These are phyloP conservation scores for Anagrus nilaparvatae DNA, from an alignment of 1,140 invertebrate genomes.

Conservation along the genomic window DNA sequence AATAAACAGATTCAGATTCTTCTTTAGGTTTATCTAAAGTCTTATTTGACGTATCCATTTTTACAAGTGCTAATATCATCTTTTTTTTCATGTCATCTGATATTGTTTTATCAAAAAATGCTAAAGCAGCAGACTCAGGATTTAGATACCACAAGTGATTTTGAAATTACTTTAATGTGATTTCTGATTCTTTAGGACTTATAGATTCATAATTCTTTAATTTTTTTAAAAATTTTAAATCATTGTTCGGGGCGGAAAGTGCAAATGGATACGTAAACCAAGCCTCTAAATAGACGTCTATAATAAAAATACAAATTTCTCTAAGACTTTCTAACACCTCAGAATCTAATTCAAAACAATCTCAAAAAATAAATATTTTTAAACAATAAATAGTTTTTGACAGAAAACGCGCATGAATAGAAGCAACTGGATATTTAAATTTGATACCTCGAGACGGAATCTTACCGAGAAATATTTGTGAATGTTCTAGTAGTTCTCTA, in stretches of 20 bases:
- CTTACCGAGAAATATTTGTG: constrained; percentile 15
- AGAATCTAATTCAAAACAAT: constrained; percentile 13
- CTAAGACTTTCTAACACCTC: constrained; percentile 17
- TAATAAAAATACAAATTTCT: constrained; percentile 17
- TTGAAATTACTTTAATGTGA: too few relatives aligned
- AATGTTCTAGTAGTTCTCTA: constrained; percentile 15
- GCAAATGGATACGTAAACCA: constrained; percentile 13
- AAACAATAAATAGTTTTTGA: constrained; percentile 21
- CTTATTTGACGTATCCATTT: constrained; percentile 4
- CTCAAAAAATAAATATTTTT: constrained; percentile 20
- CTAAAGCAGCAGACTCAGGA: background rate
- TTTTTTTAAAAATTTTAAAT: background rate
- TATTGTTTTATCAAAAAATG: too few relatives aligned
- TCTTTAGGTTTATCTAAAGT: too few relatives aligned
- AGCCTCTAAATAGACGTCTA: constrained; percentile 19
- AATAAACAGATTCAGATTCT: too few relatives aligned
- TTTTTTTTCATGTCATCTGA: too few relatives aligned
- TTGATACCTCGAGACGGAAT: constrained; percentile 9
- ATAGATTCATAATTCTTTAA: too few relatives aligned
- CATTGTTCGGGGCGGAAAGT: constrained; percentile 12
- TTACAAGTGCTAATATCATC: too few relatives aligned
- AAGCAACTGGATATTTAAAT: constrained; percentile 15
- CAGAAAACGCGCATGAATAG: constrained; percentile 19
- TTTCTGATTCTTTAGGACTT: too few relatives aligned
- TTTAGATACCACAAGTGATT: background rate